phyloP scores from a whole-genome alignment of 2,888 invertebrate species.

The Cylindroiulus punctatus region DNA sequence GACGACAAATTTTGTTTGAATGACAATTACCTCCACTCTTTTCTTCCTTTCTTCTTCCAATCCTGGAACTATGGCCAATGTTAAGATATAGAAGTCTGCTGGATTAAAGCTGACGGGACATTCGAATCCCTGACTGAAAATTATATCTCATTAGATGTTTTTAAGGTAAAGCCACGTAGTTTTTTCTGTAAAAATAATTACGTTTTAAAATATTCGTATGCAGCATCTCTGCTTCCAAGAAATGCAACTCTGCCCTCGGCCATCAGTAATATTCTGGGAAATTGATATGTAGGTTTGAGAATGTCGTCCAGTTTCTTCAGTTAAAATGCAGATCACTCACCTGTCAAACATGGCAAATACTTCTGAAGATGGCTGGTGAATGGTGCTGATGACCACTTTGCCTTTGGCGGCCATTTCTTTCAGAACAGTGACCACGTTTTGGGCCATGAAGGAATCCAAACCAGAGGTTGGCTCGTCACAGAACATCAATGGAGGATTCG shows the following conservation, averaged over 20 bases:
- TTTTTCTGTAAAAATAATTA: constrained; percentile 66
- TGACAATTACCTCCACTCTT: constrained; percentile 61
- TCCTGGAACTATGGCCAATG: constrained; percentile 68
- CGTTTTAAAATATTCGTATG: constrained; percentile 82
- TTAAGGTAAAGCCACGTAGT: neutral
- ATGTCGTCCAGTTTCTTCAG: neutral
- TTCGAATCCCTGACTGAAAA: constrained; percentile 62
- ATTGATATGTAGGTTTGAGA: neutral
- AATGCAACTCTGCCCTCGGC: constrained; percentile 88
- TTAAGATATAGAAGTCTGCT: constrained; percentile 69
- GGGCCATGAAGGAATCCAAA: constrained; percentile 96
- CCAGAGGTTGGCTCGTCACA: constrained; percentile 98
- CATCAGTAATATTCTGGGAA: constrained; percentile 77
- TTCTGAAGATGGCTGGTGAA: constrained; percentile 96
- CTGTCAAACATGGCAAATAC: constrained; percentile 86
- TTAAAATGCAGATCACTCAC: constrained; percentile 60
- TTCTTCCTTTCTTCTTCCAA: constrained; percentile 65
- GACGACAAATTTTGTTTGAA: constrained; percentile 24
- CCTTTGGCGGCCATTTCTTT: constrained; percentile 70
- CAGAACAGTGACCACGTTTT: constrained; percentile 86
- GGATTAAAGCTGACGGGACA: constrained; percentile 69
- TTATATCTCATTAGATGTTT: neutral
- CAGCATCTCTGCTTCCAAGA: constrained; percentile 81
- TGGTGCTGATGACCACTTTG: constrained; percentile 90
- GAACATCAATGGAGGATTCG: constrained; percentile 93